Evolutionary conservation across 1,140 invertebrate genomes (phyloP).

Genomic region (Hylaeus anthracinus): DNA sequence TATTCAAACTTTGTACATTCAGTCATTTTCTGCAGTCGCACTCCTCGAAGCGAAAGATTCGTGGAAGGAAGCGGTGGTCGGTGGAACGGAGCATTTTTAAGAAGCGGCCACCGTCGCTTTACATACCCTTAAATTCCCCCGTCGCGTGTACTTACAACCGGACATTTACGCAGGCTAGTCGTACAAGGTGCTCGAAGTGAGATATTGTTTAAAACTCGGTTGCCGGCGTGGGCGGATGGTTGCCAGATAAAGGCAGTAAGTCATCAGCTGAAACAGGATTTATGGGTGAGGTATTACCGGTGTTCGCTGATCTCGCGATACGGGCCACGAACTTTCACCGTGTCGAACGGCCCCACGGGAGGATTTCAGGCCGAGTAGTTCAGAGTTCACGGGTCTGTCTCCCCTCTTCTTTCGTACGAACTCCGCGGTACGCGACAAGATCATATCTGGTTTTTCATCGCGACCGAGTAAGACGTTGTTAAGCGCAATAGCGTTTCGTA

Average conservation of each 20-base stretch:
- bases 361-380: constrained; percentile 16
- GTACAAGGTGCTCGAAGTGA: constrained; percentile 39
- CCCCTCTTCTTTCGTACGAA: background rate
- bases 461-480: constrained; percentile 40
- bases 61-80: background rate
- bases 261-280: constrained; percentile 34
- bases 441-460: constrained; percentile 44
- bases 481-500: constrained; percentile 29
- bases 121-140: constrained; percentile 2
- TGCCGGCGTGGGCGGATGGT: constrained; percentile 29
- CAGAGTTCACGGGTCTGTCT: constrained; percentile 32
- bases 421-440: background rate
- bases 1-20: too few species aligned
- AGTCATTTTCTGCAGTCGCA: too few species aligned
- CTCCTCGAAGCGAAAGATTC: too few species aligned
- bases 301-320: constrained; percentile 28
- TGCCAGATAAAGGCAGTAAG: constrained; percentile 37
- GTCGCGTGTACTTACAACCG: constrained; percentile 36
- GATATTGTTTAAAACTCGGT: constrained; percentile 43
- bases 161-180: constrained; percentile 14
- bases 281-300: constrained; percentile 28
- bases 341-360: background rate
- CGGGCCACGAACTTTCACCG: constrained; percentile 43
- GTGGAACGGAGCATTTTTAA: constrained; percentile 27
- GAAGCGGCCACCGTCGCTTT: background rate